phyloP scores from a whole-genome alignment of 2,888 invertebrate genomes.

The Crematogaster levior region DNA sequence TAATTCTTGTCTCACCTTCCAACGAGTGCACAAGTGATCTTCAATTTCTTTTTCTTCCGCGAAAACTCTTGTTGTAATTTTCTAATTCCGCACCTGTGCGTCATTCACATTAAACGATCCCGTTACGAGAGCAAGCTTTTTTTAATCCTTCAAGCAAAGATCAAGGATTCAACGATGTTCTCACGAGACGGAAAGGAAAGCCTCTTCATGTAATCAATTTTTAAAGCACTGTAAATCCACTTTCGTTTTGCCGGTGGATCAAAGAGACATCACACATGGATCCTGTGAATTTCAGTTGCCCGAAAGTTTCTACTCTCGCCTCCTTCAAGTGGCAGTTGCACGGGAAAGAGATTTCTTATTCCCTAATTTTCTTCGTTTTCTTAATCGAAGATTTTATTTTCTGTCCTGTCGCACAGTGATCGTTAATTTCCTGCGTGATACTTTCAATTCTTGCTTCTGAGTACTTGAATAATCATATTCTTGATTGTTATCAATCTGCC shows the following conservation, averaged over 20 bases:
- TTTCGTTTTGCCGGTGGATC: constrained; percentile 37
- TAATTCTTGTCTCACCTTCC: not conserved
- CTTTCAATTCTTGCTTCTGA: not conserved
- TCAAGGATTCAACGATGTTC: constrained; percentile 17
- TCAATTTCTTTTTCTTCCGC: not conserved
- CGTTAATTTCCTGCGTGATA: not conserved
- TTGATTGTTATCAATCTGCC: no score
- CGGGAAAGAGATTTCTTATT: not conserved
- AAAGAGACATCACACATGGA: constrained; percentile 20
- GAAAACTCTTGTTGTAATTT: not conserved
- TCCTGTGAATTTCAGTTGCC: not conserved
- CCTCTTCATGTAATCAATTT: constrained; percentile 40
- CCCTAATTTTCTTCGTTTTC: not conserved
- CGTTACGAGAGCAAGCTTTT: constrained; percentile 10
- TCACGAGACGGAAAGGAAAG: constrained; percentile 20
- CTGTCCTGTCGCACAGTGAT: not conserved
- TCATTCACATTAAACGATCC: not conserved
- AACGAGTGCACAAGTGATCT: not conserved
- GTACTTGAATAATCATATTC: constrained; percentile 1
- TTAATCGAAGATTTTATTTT: not conserved
- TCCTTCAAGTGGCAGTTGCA: no score
- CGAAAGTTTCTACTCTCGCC: not conserved
- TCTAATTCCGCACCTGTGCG: constrained; percentile 16
- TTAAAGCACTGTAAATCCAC: constrained; percentile 46
- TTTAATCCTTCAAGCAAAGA: not conserved